Evolutionary conservation across 2,113 vertebrate species (phyloP), one percentile per base, ranked within the genome.

Genomic region (Dromaius novaehollandiae): DNA sequence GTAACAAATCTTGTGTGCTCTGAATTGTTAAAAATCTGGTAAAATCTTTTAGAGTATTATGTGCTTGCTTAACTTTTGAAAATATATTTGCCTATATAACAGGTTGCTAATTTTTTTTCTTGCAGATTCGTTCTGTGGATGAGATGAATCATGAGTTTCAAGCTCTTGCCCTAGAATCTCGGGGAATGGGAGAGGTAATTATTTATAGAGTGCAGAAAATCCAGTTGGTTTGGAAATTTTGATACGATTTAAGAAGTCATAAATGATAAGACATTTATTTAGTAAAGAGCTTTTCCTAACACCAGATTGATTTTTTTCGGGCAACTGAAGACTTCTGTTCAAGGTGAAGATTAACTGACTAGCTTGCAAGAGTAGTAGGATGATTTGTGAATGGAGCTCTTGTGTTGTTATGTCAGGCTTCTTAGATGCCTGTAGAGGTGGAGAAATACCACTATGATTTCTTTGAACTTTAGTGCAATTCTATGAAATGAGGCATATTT

Each of bases 81-180:
- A 65, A 66, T 9, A 3, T 6, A 13, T 7, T 92, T 83, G 8
- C 32, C 51, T 93, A 20, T 36, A 11, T 78, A 79, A 94, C 40
- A 13, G 18, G 73, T 74, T 5, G 3, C 30, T 92, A 12, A 63
- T 75, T 84, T 80, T 77, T 10, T n/a, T 13, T 30, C 25, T 24
- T 95, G 0, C 97, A 99, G 99, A 98, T 99, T 96, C 98, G 99
- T 95, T 98, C 98, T 97, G 98, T 98, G 95, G 99, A 99, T 99
- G 99, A 99, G 97, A 99, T 99, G 99, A 99, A 99, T 98, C 99
- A 99, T 97, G 99, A 99, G 97, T 99, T 99, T 98, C 99, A 99
- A 98, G 99, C 99, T 94, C 99, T 99, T 97, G 99, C 99, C 97
- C 98, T 99, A 98, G 99, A 99, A 98, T 99, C 99, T 48, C 99